Evolutionary conservation across 2,113 vertebrate genomes (phyloP).

Genomic region (Sinocyclocheilus anshuiensis): DNA sequence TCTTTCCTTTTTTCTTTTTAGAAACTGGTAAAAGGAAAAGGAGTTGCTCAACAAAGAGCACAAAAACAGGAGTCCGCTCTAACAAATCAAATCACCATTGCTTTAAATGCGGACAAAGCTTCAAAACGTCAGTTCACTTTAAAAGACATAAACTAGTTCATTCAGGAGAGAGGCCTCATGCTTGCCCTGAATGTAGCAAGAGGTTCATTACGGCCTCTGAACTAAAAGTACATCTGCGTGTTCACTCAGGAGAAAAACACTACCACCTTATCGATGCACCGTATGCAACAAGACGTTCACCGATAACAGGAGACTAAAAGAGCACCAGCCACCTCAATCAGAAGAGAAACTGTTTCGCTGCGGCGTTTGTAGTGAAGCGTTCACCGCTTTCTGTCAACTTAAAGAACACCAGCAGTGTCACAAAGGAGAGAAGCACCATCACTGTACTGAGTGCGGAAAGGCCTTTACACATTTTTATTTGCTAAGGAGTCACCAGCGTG

Average conservation of each 20-base stretch:
- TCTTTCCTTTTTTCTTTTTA: background rate
- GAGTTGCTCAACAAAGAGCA: background rate
- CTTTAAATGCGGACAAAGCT: background rate
- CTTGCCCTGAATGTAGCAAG: slow-evolving; percentile 5
- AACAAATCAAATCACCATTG: background rate
- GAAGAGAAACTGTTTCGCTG: background rate
- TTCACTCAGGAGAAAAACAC: slow-evolving; percentile 26
- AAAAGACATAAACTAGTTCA: slow-evolving; percentile 30
- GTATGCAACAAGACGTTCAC: slow-evolving; percentile 6
- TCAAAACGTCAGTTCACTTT: slow-evolving; percentile 21
- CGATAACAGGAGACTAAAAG: slow-evolving; percentile 10
- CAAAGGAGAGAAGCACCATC: slow-evolving; percentile 7
- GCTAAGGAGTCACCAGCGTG: slow-evolving; percentile 5
- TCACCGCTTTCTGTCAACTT: background rate
- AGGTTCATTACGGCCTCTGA: slow-evolving; percentile 4
- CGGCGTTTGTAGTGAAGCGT: background rate
- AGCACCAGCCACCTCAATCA: slow-evolving; percentile 22
- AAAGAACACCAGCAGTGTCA: slow-evolving; percentile 5
- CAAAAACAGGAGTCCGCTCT: background rate
- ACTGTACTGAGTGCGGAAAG: slow-evolving; percentile 1
- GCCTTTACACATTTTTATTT: background rate
- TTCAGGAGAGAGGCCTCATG: slow-evolving; percentile 9
- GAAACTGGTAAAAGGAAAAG: slow-evolving; percentile 2
- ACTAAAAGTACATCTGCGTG: slow-evolving; percentile 18
- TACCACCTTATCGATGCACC: slow-evolving; percentile 21